Conservation (phyloP, 2,888 invertebrate genomes). For the Rhagium mordax region DNA sequence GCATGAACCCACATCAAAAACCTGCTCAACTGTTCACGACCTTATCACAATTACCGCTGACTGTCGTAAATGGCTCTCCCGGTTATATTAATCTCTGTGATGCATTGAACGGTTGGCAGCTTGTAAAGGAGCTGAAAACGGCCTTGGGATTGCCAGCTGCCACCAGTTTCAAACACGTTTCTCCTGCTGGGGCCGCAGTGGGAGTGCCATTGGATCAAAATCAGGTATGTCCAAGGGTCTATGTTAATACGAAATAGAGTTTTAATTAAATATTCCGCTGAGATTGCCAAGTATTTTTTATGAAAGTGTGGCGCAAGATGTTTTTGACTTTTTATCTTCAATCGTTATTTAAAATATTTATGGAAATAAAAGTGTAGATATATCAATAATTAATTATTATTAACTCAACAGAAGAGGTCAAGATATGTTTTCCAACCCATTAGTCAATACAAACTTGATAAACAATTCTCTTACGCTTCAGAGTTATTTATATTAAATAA, state of each 20-base stretch:
- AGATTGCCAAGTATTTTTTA: too few species aligned
- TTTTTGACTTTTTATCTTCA: not conserved
- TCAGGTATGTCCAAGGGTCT: conserved; percentile 72
- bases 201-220: conserved; percentile 83
- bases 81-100: conserved; percentile 98
- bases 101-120: conserved; percentile 97
- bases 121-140: conserved; percentile 89
- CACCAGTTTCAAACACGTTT: conserved; percentile 98
- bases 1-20: conserved; percentile 98
- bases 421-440: not conserved
- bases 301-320: not conserved
- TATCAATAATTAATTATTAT: not conserved
- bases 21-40: conserved; percentile 94
- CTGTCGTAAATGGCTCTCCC: conserved; percentile 93
- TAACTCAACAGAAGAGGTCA: not conserved
- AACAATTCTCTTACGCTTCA: too few species aligned
- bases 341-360: not conserved
- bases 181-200: conserved; percentile 97
- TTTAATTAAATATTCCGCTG: too few species aligned
- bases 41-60: conserved; percentile 84
- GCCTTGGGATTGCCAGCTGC: conserved; percentile 91
- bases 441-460: not conserved
- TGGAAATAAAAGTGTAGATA: not conserved
- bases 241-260: not conserved
- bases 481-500: too few species aligned